phyloP scores from a whole-genome alignment of 53 echinoderm and acorn worm species.

The Henricia sp. region DNA sequence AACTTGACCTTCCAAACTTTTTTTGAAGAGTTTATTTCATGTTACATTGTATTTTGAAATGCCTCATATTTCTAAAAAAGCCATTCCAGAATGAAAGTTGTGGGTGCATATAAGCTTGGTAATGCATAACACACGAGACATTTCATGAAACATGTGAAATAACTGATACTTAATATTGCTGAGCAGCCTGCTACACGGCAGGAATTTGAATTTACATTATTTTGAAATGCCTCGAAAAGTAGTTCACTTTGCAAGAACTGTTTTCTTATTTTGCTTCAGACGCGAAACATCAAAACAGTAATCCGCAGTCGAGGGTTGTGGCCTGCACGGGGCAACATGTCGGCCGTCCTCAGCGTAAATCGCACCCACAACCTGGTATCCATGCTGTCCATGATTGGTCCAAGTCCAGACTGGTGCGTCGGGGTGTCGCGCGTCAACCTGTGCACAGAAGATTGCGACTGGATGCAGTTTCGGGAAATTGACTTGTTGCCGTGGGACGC shows the following conservation, averaged over 20 bases:
- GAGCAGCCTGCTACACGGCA: too few relatives aligned
- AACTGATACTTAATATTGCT: too few relatives aligned
- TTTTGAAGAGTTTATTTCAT: too few relatives aligned
- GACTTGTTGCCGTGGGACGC: constrained; percentile 94
- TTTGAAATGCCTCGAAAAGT: too few relatives aligned
- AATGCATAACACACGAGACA: too few relatives aligned
- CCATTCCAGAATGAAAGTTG: too few relatives aligned
- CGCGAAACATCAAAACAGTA: constrained; percentile 84
- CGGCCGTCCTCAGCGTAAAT: constrained; percentile 82
- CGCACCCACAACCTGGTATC: constrained; percentile 83
- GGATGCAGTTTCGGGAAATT: constrained; percentile 76
- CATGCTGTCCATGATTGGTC: constrained; percentile 94
- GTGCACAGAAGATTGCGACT: constrained; percentile 89
- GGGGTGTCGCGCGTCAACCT: constrained; percentile 84
- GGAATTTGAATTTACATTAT: too few relatives aligned
- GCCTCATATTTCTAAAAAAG: too few relatives aligned
- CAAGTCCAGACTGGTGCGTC: constrained; percentile 93
- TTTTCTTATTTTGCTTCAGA: constrained; percentile 49
- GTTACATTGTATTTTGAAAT: too few relatives aligned
- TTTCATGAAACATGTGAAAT: too few relatives aligned
- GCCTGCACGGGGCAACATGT: constrained; percentile 97
- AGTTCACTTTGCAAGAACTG: neutral
- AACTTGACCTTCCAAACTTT: too few relatives aligned
- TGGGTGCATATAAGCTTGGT: too few relatives aligned
- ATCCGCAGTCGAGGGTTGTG: constrained; percentile 86